Conservation (phyloP, 2,797 vertebrate genomes). For the Gymnopithys bicolor region DNA sequence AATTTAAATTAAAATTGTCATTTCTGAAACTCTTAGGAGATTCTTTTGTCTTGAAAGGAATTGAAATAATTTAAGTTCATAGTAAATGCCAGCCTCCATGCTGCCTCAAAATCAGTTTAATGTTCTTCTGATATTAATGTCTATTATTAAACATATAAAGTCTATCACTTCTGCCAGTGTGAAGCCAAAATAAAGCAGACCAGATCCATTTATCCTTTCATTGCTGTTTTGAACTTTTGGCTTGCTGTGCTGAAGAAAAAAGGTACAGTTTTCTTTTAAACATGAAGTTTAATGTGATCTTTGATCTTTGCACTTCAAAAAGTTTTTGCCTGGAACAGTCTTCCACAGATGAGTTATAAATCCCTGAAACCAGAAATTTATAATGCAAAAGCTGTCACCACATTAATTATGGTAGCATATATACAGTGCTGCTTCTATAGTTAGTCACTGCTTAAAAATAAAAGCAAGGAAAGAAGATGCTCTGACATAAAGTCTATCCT, state of each 20-base stretch:
- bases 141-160: background rate
- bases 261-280: constrained; percentile 17
- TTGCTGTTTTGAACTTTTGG: constrained; percentile 16
- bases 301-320: constrained; percentile 59
- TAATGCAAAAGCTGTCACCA: constrained; percentile 3
- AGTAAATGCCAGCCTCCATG: background rate
- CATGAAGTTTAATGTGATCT: constrained; percentile 29
- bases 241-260: constrained; percentile 7
- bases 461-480: background rate
- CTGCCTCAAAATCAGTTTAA: background rate
- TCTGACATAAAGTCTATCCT: background rate
- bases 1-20: background rate
- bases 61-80: background rate
- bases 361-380: constrained; percentile 18
- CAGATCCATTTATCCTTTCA: constrained; percentile 1
- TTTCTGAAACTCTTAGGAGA: background rate
- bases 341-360: constrained; percentile 22
- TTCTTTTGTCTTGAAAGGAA: background rate
- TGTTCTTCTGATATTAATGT: background rate
- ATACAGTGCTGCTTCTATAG: background rate
- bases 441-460: background rate
- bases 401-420: constrained; percentile 25
- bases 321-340: background rate
- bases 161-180: background rate
- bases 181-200: constrained; percentile 22